A percentile compares a stretch with the other conserved stretches of the same genome.
Conservation (phyloP, 1,140 invertebrate species). For the Calephelis nemesis region DNA sequence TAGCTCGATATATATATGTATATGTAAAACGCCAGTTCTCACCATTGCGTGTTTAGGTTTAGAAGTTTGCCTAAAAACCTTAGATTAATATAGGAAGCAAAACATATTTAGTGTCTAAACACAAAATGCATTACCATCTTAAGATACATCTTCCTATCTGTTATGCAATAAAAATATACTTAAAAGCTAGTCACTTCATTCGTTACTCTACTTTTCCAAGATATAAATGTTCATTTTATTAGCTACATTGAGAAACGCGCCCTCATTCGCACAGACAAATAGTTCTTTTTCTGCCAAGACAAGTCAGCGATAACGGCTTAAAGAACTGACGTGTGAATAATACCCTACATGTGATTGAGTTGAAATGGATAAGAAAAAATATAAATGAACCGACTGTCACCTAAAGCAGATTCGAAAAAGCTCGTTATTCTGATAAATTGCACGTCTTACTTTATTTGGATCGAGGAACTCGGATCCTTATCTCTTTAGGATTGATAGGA, state of each 20-base stretch:
- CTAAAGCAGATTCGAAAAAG: constrained; percentile 68
- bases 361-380: constrained; percentile 68
- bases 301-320: constrained; percentile 56
- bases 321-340: constrained; percentile 54
- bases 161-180: too few species aligned
- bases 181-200: too few species aligned
- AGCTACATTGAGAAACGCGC: constrained; percentile 4
- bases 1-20: too few species aligned
- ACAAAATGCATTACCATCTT: too few species aligned
- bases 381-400: constrained; percentile 73
- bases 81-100: too few species aligned
- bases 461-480: constrained; percentile 33
- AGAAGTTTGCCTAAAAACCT: too few species aligned
- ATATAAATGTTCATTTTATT: constrained; percentile 1
- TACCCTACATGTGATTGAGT: constrained; percentile 64
- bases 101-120: too few species aligned
- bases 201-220: too few species aligned
- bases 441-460: constrained; percentile 53
- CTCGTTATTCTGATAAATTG: constrained; percentile 73
- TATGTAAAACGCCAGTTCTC: too few species aligned
- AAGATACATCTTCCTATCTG: too few species aligned
- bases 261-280: constrained; percentile 41
- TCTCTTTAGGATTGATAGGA: constrained; percentile 31
- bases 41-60: too few species aligned
- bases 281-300: constrained; percentile 50